phyloP scores from a whole-genome alignment of 2,888 invertebrate genomes.

The Tetranychus piercei region DNA sequence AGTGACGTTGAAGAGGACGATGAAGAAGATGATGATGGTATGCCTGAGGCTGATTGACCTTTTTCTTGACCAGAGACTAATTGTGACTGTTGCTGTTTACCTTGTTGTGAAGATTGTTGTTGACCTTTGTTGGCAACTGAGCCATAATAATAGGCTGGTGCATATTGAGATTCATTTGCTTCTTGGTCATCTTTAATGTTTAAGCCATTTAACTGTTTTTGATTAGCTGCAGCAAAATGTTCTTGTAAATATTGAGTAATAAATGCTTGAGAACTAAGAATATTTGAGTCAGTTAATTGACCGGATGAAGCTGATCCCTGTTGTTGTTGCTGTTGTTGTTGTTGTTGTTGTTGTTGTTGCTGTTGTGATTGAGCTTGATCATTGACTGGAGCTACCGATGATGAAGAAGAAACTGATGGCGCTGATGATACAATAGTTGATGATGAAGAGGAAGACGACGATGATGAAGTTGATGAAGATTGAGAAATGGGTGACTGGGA shows the following conservation, averaged over 20 bases:
- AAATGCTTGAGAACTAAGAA: not conserved
- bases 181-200: not conserved
- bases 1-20: not conserved
- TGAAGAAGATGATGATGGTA: not conserved
- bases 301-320: not conserved
- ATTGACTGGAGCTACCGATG: not conserved
- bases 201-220: not conserved
- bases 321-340: not conserved
- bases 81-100: not conserved
- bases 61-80: not conserved
- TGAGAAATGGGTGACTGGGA: not conserved
- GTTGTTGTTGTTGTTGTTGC: not conserved
- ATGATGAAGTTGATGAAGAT: not conserved
- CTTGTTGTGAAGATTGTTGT: conserved; percentile 8
- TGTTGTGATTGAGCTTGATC: not conserved
- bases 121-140: not conserved
- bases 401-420: conserved; percentile 8
- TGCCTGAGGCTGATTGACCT: not conserved
- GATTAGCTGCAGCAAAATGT: not conserved
- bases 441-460: not conserved
- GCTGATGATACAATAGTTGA: conserved; percentile 5
- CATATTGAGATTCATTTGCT: not conserved
- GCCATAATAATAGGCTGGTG: not conserved
- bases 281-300: not conserved
- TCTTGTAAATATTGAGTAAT: conserved; percentile 10